Conservation (phyloP, 2,113 vertebrate species). For the Myxocyprinus asiaticus region DNA sequence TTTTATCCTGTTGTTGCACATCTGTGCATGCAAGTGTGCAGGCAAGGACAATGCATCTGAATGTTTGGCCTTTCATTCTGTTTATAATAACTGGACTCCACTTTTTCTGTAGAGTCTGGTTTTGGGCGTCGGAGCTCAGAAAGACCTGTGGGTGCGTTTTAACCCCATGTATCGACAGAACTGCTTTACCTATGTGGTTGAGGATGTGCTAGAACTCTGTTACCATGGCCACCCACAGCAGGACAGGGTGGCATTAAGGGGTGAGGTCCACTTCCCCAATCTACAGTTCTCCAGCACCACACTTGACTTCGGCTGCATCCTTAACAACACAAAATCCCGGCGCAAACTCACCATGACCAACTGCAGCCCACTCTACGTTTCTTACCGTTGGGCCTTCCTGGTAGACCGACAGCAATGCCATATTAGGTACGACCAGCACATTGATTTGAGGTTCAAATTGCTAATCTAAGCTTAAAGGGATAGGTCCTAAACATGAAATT, state of each 20-base stretch:
- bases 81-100: background rate
- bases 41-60: background rate
- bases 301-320: slow-evolving; percentile 85
- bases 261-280: slow-evolving; percentile 84
- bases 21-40: background rate
- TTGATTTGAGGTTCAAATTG: background rate
- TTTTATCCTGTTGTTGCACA: too few relatives aligned
- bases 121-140: slow-evolving; percentile 66
- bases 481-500: too few relatives aligned
- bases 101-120: slow-evolving; percentile 69
- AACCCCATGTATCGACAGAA: slow-evolving; percentile 73
- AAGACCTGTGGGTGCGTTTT: slow-evolving; percentile 78
- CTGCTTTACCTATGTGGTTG: slow-evolving; percentile 61
- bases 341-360: slow-evolving; percentile 78
- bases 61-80: background rate
- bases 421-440: slow-evolving; percentile 71
- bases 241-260: slow-evolving; percentile 70
- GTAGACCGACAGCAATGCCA: slow-evolving; percentile 16
- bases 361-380: slow-evolving; percentile 76
- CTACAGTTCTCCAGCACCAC: slow-evolving; percentile 73
- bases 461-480: too few relatives aligned
- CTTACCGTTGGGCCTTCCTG: slow-evolving; percentile 82
- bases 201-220: slow-evolving; percentile 74
- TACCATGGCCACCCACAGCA: slow-evolving; percentile 78
- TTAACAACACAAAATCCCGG: slow-evolving; percentile 74